These are phyloP conservation scores for Gnathonemus longibarbis DNA, from an alignment of 2,113 vertebrate species.

Conservation along the genomic window DNA sequence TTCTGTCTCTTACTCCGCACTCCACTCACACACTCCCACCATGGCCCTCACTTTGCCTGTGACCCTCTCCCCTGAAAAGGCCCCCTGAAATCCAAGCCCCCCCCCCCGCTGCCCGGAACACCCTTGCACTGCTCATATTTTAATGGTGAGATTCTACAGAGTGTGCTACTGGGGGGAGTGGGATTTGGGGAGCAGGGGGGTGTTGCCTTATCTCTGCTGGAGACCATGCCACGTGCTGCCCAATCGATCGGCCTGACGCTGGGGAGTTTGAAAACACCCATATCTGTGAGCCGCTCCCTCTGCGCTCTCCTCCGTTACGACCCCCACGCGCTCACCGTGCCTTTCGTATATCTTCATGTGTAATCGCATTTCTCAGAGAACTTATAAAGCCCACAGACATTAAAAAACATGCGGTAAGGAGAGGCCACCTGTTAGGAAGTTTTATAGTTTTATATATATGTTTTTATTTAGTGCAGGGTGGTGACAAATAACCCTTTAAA, in stretches of 20 bases:
- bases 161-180: background rate
- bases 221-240: background rate
- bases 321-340: background rate
- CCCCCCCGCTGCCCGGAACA: background rate
- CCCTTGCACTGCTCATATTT: constrained; percentile 46
- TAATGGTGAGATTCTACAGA: constrained; percentile 33
- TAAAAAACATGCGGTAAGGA: background rate
- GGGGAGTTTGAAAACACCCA: background rate
- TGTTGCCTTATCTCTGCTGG: background rate
- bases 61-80: constrained; percentile 38
- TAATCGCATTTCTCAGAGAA: background rate
- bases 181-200: background rate
- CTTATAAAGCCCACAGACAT: background rate
- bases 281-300: background rate
- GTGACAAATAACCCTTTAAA: constrained; percentile 15
- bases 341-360: background rate
- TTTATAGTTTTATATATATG: background rate
- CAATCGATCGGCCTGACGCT: background rate
- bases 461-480: background rate
- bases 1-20: background rate
- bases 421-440: background rate
- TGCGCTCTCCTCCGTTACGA: background rate
- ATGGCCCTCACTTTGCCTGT: constrained; percentile 23
- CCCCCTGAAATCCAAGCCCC: constrained; percentile 63
- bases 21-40: constrained; percentile 19